Evolutionary conservation across 2,113 vertebrate genomes (phyloP), one percentile per base, ranked within the genome.

Genomic region (Danio rerio): DNA sequence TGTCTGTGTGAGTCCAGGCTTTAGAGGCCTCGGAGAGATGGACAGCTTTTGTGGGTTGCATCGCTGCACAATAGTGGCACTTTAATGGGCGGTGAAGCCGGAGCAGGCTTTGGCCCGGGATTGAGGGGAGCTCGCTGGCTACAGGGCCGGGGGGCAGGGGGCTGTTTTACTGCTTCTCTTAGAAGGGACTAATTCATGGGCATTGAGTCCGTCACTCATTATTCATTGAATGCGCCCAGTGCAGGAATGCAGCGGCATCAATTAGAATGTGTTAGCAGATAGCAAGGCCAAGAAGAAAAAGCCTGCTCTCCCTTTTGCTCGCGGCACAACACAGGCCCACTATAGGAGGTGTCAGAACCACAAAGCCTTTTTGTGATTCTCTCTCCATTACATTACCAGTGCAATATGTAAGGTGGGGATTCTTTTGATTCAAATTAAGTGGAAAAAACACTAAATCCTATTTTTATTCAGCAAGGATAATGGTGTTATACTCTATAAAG

Each of bases 351-450:
- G 95, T 97, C 96, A 96, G 92, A 89, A 88, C 93, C 91, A 98
- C 97, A 98, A 98, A 97, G 96, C 90, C 87, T 88, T 94, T 97
- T 97, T 98, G 95, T 96, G 96, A 96, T 93, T 94, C 40, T 94
- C 94, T 91, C 95, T 95, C 95, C 95, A 96, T 96, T 90, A 87
- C 97, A 97, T 96, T 97, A 97, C 95, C 96, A 94, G 91, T 92
- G 95, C 96, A 97, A 98, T 97, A 98, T 97, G 97, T 97, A 98
- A 98, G 96, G 96, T 96, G 97, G 96, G 93, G 90, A 96, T 95
- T 98, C 96, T 98, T 97, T 99, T 99, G 96, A 98, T 96, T 96
- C 93, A 95, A 97, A 98, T 98, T 97, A 97, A 97, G 96, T 97
- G 96, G 95, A 96, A 97, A 94, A 98, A 96, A 96, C 96, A 98